Conservation (phyloP, 2,797 vertebrate species). For the Takifugu ocellatus region DNA sequence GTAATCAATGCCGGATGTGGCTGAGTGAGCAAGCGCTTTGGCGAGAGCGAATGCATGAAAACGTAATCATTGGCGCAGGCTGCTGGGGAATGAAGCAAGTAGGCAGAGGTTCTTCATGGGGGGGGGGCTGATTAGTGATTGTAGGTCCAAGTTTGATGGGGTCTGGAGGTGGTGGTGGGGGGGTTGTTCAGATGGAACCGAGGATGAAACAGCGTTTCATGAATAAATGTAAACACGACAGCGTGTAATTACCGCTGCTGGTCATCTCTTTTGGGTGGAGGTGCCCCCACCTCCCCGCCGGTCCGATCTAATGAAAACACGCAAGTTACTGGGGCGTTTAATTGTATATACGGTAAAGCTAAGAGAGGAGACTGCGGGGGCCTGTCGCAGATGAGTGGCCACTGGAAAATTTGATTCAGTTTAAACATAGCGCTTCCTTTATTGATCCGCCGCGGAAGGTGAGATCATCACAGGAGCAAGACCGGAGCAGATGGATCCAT, state of each 20-base stretch:
- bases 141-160: conserved; percentile 60
- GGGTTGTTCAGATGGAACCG: conserved; percentile 86
- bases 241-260: conserved; percentile 77
- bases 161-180: conserved; percentile 57
- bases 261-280: conserved; percentile 74
- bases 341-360: conserved; percentile 79
- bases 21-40: conserved; percentile 98
- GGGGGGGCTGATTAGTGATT: conserved; percentile 63
- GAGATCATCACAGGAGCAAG: conserved; percentile 66
- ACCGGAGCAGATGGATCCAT: conserved; percentile 75
- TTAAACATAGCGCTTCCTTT: conserved; percentile 82
- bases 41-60: conserved; percentile 98
- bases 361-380: conserved; percentile 59
- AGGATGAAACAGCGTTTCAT: conserved; percentile 85
- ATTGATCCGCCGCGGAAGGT: conserved; percentile 74
- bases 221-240: conserved; percentile 97
- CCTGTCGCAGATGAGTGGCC: conserved; percentile 69
- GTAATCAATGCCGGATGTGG: conserved; percentile 99
- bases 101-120: conserved; percentile 35
- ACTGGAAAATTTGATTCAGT: conserved; percentile 84
- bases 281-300: conserved; percentile 59
- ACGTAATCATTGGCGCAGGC: conserved; percentile 93
- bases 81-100: conserved; percentile 86
- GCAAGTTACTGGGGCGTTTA: conserved; percentile 87
- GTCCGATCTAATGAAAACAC: conserved; percentile 82